Base-by-base conservation (phyloP, 2,797 vertebrate genomes). In the Poecilia wingei region DNA sequence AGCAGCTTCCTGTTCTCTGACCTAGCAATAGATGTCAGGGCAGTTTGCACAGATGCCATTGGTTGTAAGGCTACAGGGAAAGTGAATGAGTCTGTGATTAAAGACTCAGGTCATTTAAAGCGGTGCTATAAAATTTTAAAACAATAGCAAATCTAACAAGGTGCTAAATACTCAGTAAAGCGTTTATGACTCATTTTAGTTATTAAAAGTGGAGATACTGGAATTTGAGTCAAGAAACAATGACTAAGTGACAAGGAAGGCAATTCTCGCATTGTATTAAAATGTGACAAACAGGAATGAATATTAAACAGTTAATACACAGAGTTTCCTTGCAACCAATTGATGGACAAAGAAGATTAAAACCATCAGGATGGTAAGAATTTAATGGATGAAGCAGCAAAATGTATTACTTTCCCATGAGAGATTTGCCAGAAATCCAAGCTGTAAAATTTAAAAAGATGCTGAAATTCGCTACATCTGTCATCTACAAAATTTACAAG, bases 111-210 rank as follows among this genome's bases (percentile, higher is more conserved):
- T 45, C 47, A 36, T 53, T 53, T 53, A 36, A 53, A n/a, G 20
- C 31, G n/a, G 18, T 51, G 72, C 10, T n/a, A 49, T 7, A 36
- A 73, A 13, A 22, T 53, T 39, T 53, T 73, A 3, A 53, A 53
- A 53, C 53, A 53, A 73, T 73, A 73, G 10, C 39, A 39, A 53
- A 39, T 73, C 47, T 53, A 73, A 73, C 31, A n/a, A 36, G 47
- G 20, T 36, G 47, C 20, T 10, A 22, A 73, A 33, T 22, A 73
- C 72, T 36, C 10, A 12, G n/a, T 73, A 33, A 53, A 16, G 33
- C 9, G 6, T 39, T 73, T 22, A 53, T 36, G 47, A 22, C 47
- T 53, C 36, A 39, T 1, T n/a, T 47, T 22, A 22, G 4, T 20
- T 25, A 6, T 13, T 39, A 53, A 51, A 39, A 53, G 12, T 49